Evolutionary conservation across 2,113 vertebrate species (phyloP).

Genomic region (Etheostoma cragini): DNA sequence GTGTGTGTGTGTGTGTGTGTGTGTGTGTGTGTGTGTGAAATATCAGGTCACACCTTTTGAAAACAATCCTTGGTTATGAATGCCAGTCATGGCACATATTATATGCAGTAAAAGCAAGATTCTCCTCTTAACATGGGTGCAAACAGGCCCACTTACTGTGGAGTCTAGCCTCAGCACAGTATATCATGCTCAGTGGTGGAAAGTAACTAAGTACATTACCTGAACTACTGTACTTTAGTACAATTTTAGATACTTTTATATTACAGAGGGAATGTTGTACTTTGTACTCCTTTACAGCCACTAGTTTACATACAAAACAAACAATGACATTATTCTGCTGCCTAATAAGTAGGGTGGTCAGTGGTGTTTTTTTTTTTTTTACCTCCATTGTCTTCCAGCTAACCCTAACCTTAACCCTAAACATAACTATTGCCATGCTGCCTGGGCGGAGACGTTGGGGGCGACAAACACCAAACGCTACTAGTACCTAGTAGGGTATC

Average conservation of each 20-base stretch:
- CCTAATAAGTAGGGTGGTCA: no score
- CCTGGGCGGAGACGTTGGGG: no score
- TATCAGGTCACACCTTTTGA: slow-evolving; percentile 76
- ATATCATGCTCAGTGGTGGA: neutral
- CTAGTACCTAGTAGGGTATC: no score
- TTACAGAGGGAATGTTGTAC: neutral
- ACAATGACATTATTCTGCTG: neutral
- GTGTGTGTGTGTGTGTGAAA: slow-evolving; percentile 23
- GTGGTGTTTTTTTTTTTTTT: no score
- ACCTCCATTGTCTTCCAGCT: no score
- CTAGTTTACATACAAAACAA: slow-evolving; percentile 5
- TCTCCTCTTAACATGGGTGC: slow-evolving; percentile 19
- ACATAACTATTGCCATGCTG: no score
- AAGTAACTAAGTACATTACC: neutral
- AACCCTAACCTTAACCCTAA: no score
- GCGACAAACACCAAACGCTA: no score
- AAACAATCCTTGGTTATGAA: slow-evolving; percentile 61
- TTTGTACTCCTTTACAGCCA: neutral
- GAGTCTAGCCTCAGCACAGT: neutral
- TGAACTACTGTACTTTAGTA: neutral
- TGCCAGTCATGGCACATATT: slow-evolving; percentile 49
- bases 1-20: neutral
- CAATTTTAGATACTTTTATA: slow-evolving; percentile 1
- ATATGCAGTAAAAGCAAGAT: neutral
- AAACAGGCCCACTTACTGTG: neutral